phyloP scores from a whole-genome alignment of 1,140 invertebrate genomes.

The Agraylea sexmaculata region DNA sequence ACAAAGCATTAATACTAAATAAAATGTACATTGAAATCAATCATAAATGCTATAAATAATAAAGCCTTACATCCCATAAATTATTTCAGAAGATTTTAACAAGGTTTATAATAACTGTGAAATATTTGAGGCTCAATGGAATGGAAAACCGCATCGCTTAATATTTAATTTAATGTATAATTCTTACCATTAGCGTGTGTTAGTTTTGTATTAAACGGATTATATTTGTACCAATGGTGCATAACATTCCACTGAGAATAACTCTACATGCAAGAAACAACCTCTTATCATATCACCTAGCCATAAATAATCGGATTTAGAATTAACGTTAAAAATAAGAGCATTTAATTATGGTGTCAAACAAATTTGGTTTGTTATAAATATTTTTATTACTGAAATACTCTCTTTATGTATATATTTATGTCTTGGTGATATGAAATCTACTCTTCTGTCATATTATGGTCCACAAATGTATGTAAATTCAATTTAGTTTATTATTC shows the following conservation, averaged over 20 bases:
- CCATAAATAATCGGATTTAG: neutral
- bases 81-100: conserved; percentile 8
- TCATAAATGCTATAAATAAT: conserved; percentile 3
- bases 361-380: neutral
- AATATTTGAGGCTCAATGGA: no score
- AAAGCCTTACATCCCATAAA: conserved; percentile 5
- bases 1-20: neutral
- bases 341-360: neutral
- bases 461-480: no score
- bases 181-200: no score
- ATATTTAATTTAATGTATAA: no score
- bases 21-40: neutral
- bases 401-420: neutral
- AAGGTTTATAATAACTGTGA: conserved; percentile 2
- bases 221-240: conserved; percentile 12
- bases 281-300: neutral
- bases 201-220: neutral
- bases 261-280: conserved; percentile 3
- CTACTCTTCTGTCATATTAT: no score
- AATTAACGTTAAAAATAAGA: neutral
- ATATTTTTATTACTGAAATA: neutral
- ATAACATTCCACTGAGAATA: conserved; percentile 1
- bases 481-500: no score
- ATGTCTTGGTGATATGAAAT: conserved; percentile 11
- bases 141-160: no score